Conservation (phyloP, 2,888 invertebrate genomes). For the Notocelia uddmanniana region DNA sequence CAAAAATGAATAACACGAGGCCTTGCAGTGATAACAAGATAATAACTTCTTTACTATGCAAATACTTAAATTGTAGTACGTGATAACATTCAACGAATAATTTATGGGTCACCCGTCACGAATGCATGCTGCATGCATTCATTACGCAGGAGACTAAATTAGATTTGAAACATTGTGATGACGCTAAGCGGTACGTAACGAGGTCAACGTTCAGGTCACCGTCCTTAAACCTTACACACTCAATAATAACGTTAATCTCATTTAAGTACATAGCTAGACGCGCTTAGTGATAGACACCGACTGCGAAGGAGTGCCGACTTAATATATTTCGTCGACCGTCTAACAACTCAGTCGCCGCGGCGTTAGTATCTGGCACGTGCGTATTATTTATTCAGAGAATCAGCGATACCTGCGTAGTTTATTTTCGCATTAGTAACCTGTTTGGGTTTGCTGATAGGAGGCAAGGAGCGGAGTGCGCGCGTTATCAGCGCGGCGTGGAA, state of each 20-base stretch:
- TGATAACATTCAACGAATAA: constrained; percentile 5
- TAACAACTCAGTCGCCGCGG: constrained; percentile 38
- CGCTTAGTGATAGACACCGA: constrained; percentile 3
- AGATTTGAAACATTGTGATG: constrained; percentile 33
- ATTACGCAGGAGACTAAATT: constrained; percentile 32
- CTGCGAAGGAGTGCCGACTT: constrained; percentile 32
- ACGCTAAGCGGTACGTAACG: constrained; percentile 36
- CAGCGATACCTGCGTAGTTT: constrained; percentile 56
- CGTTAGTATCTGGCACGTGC: constrained; percentile 40
- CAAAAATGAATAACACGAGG: constrained; percentile 18
- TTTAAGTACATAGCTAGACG: constrained; percentile 19
- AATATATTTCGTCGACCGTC: constrained; percentile 33
- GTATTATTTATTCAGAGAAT: constrained; percentile 44
- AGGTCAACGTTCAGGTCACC: constrained; percentile 41
- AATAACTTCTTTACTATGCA: constrained; percentile 5
- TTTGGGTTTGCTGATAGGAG: constrained; percentile 61
- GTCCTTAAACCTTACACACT: constrained; percentile 37
- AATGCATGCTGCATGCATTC: constrained; percentile 31
- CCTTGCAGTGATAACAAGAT: constrained; percentile 36
- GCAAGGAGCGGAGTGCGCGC: constrained; percentile 49
- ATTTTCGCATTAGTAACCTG: constrained; percentile 57
- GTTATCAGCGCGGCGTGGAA: constrained; percentile 48
- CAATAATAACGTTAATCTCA: constrained; percentile 24
- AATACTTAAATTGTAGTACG: constrained; percentile 18
- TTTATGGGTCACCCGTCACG: constrained; percentile 35